phyloP scores from a whole-genome alignment of 2,113 vertebrate genomes.

The Pterophyllum scalare region DNA sequence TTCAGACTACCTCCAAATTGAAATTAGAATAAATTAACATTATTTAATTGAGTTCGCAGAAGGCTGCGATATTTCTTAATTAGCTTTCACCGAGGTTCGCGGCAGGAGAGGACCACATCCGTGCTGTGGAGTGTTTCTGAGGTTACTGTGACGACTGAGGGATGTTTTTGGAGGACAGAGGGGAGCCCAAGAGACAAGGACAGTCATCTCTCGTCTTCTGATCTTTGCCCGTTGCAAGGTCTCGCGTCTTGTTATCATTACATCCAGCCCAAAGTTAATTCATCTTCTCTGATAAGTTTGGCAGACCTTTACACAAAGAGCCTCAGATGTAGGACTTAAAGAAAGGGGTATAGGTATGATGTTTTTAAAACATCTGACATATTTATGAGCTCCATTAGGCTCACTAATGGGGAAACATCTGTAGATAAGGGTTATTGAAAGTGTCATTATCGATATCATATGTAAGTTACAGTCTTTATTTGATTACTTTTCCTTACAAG shows the following conservation, averaged over 20 bases:
- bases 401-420: not conserved
- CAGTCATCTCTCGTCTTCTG: slow-evolving; percentile 56
- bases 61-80: slow-evolving; percentile 83
- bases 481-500: too few species aligned
- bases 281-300: slow-evolving; percentile 58
- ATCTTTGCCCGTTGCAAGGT: slow-evolving; percentile 48
- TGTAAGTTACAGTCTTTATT: too few species aligned
- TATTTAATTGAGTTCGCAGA: slow-evolving; percentile 84
- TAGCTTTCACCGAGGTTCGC: slow-evolving; percentile 75
- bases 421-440: too few species aligned
- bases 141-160: slow-evolving; percentile 59
- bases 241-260: slow-evolving; percentile 52
- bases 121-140: slow-evolving; percentile 45
- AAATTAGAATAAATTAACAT: slow-evolving; percentile 85
- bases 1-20: slow-evolving; percentile 76
- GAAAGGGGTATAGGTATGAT: not conserved
- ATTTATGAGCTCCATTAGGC: not conserved
- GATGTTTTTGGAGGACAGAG: slow-evolving; percentile 60
- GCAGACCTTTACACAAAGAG: slow-evolving; percentile 23
- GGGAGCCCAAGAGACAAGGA: slow-evolving; percentile 71
- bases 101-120: slow-evolving; percentile 62
- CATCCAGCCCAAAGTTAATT: slow-evolving; percentile 43
- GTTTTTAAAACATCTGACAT: not conserved
- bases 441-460: too few species aligned
- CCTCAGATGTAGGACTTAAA: not conserved